These are phyloP conservation scores for Melanotaenia pygmaea DNA, from an alignment of 2,797 vertebrate genomes.

Conservation along the genomic window DNA sequence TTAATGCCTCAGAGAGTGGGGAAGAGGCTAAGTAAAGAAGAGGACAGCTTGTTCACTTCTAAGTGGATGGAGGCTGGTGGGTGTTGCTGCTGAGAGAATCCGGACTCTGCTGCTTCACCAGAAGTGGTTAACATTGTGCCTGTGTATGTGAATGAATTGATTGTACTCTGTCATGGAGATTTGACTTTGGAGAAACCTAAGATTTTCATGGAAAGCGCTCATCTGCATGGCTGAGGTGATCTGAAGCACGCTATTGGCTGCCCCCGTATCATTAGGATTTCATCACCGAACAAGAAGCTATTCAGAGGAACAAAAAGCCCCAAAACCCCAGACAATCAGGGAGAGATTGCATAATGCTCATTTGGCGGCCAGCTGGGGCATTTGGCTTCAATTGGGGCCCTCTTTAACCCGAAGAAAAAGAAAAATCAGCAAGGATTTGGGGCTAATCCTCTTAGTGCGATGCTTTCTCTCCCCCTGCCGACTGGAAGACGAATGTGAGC, in stretches of 20 bases:
- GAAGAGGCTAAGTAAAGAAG: constrained; percentile 29
- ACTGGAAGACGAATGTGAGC: constrained; percentile 60
- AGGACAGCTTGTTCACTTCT: constrained; percentile 54
- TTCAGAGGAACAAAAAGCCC: constrained; percentile 60
- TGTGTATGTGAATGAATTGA: constrained; percentile 30
- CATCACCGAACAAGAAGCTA: constrained; percentile 66
- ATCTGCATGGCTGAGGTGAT: constrained; percentile 60
- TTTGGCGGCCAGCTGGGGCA: constrained; percentile 65
- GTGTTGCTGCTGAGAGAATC: constrained; percentile 25
- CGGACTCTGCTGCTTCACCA: constrained; percentile 19
- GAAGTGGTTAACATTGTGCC: constrained; percentile 6
- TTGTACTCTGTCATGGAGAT: constrained; percentile 44
- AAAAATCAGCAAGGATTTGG: constrained; percentile 72
- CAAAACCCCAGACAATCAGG: constrained; percentile 57
- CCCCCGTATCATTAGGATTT: constrained; percentile 59
- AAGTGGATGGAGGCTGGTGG: constrained; percentile 44
- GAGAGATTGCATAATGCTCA: constrained; percentile 69
- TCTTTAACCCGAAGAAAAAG: constrained; percentile 69
- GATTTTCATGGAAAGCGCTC: constrained; percentile 45
- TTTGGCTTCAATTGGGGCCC: constrained; percentile 63
- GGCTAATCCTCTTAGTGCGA: constrained; percentile 76
- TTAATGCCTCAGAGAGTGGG: constrained; percentile 46
- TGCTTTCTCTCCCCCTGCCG: constrained; percentile 70
- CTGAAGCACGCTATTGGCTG: constrained; percentile 33
- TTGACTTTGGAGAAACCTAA: constrained; percentile 45